Evolutionary conservation across 2,888 invertebrate genomes (phyloP).

Genomic region (Plusia festucae): DNA sequence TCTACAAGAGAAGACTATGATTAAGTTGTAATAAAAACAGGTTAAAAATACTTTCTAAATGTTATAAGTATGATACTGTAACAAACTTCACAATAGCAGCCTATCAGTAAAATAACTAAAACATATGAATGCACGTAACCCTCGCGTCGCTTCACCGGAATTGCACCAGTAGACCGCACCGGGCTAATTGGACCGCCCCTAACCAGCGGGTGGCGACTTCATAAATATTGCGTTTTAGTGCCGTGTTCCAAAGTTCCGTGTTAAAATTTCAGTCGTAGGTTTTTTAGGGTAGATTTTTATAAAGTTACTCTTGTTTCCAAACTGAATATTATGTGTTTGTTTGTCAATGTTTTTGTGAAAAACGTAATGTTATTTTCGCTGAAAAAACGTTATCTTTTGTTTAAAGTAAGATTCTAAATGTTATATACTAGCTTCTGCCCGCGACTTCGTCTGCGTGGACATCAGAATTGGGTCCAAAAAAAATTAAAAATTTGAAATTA

Average conservation of each 20-base stretch:
- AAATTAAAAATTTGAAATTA: too few species aligned
- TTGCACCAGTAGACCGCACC: constrained; percentile 33
- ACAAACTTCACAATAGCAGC: not conserved
- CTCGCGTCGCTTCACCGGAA: constrained; percentile 24
- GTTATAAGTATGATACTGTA: too few species aligned
- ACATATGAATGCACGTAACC: constrained; percentile 32
- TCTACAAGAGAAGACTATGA: too few species aligned
- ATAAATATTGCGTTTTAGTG: constrained; percentile 43
- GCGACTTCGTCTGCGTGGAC: too few species aligned
- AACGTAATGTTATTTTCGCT: too few species aligned
- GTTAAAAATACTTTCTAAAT: too few species aligned
- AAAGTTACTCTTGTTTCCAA: not conserved
- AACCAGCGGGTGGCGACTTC: constrained; percentile 25
- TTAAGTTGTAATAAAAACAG: too few species aligned
- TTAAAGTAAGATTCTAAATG: too few species aligned
- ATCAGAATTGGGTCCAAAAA: too few species aligned
- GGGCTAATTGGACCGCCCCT: constrained; percentile 50
- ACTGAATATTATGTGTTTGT: not conserved
- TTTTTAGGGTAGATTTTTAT: not conserved
- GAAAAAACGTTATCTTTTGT: too few species aligned
- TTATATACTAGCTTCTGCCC: too few species aligned
- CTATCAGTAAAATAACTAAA: constrained; percentile 15
- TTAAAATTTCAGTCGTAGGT: constrained; percentile 13
- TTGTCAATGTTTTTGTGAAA: not conserved
- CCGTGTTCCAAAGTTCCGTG: constrained; percentile 1